Evolutionary conservation across 2,888 invertebrate species (phyloP).

Genomic region (Hyalella azteca): DNA sequence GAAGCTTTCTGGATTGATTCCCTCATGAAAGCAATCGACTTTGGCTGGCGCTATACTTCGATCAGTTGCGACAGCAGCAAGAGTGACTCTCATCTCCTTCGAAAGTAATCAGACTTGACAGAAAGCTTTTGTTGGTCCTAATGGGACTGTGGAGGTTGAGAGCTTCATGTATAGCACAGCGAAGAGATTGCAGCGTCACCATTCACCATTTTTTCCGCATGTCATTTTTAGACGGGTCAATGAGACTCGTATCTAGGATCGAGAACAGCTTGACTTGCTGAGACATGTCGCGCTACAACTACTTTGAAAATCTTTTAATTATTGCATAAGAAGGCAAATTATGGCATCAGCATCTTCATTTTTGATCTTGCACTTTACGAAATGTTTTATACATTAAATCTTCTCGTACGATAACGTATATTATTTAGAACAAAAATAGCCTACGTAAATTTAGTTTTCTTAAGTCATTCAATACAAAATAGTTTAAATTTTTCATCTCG

Average conservation of each 20-base stretch:
- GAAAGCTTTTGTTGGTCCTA: conserved; percentile 36
- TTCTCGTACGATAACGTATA: too few species aligned
- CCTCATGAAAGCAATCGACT: conserved; percentile 26
- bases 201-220: not conserved
- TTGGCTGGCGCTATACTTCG: conserved; percentile 18
- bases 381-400: too few species aligned
- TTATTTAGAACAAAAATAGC: too few species aligned
- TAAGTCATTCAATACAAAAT: too few species aligned
- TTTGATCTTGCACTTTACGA: too few species aligned
- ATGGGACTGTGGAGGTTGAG: conserved; percentile 31
- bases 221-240: conserved; percentile 1
- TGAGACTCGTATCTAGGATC: not conserved
- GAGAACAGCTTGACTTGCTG: too few species aligned
- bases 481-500: too few species aligned
- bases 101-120: conserved; percentile 37
- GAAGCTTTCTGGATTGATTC: conserved; percentile 12
- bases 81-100: conserved; percentile 36
- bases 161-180: not conserved
- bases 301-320: too few species aligned
- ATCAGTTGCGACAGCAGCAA: conserved; percentile 11
- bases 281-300: too few species aligned
- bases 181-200: conserved; percentile 25
- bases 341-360: too few species aligned
- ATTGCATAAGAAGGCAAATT: too few species aligned
- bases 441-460: too few species aligned